Percentiles rank a stretch among this genome's conserved stretches.
These are phyloP conservation scores for Drosophila subquinaria DNA, from an alignment of 2,888 invertebrate genomes.

Conservation along the genomic window DNA sequence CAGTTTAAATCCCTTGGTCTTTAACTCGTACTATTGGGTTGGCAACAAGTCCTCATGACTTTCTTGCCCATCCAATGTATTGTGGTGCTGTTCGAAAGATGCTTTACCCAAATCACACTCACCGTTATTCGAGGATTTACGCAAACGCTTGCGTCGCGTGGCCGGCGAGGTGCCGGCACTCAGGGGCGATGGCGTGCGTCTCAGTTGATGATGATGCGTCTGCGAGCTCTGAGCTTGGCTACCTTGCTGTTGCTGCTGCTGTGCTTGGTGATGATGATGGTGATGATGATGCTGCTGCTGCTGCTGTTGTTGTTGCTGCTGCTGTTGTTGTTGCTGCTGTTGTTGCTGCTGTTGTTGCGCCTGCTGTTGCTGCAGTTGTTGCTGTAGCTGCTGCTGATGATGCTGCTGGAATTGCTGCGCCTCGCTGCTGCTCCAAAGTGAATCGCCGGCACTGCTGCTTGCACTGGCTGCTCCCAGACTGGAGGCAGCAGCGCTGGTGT, in stretches of 20 bases:
- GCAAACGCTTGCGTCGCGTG: slow-evolving; percentile 87
- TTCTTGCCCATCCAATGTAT: not conserved
- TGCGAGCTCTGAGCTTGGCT: slow-evolving; percentile 87
- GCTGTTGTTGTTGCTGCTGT: slow-evolving; percentile 85
- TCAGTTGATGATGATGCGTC: slow-evolving; percentile 87
- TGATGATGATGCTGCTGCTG: slow-evolving; percentile 70
- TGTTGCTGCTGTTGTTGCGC: slow-evolving; percentile 88
- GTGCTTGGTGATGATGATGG: slow-evolving; percentile 81
- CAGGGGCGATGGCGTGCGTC: slow-evolving; percentile 86
- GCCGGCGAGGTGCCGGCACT: slow-evolving; percentile 89
- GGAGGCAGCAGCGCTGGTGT: slow-evolving; percentile 73
- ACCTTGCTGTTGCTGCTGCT: slow-evolving; percentile 88
- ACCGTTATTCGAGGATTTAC: slow-evolving; percentile 89
- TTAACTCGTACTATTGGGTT: not conserved
- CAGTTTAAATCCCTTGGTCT: slow-evolving; percentile 7
- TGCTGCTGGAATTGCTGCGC: slow-evolving; percentile 87
- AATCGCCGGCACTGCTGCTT: slow-evolving; percentile 85
- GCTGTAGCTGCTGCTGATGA: slow-evolving; percentile 87
- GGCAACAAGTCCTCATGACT: not conserved
- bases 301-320: slow-evolving; percentile 81
- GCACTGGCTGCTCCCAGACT: slow-evolving; percentile 73
- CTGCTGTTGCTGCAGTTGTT: slow-evolving; percentile 87
- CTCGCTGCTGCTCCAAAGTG: slow-evolving; percentile 86
- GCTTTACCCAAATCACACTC: slow-evolving; percentile 71
- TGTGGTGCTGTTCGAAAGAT: slow-evolving; percentile 56